phyloP scores from a whole-genome alignment of 2,888 invertebrate genomes.

The Tipula unca region DNA sequence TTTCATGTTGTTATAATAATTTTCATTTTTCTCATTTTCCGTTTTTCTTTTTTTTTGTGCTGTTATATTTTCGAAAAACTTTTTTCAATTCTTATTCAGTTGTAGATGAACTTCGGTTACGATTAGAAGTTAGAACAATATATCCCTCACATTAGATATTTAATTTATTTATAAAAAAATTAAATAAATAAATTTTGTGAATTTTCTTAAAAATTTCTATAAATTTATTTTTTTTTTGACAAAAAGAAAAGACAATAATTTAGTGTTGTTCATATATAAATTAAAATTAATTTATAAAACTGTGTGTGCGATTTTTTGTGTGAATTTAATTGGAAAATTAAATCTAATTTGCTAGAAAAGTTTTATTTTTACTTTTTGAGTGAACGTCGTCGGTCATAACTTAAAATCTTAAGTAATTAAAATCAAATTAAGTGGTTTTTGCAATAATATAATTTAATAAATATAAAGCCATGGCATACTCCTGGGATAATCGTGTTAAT shows the following conservation, averaged over 20 bases:
- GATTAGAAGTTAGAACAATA: background rate
- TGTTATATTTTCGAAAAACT: background rate
- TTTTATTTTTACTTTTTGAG: background rate
- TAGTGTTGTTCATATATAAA: background rate
- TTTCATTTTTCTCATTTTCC: background rate
- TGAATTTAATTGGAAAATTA: background rate
- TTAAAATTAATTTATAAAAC: background rate
- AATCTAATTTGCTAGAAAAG: background rate
- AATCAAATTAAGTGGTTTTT: background rate
- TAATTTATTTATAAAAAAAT: background rate
- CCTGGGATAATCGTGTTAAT: constrained; percentile 75
- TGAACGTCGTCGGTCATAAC: background rate
- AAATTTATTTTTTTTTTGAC: background rate
- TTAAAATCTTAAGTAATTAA: background rate
- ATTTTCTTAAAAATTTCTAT: background rate
- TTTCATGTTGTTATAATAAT: background rate
- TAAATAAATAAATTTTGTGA: background rate
- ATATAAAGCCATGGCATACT: constrained; percentile 58
- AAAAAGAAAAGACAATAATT: background rate
- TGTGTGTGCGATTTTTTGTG: background rate
- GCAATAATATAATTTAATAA: background rate
- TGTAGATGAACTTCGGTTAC: background rate
- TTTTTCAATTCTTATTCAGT: background rate
- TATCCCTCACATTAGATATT: background rate
- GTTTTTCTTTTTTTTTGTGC: background rate